phyloP scores from a whole-genome alignment of 2,888 invertebrate genomes.

The Strigamia transsilvanica region DNA sequence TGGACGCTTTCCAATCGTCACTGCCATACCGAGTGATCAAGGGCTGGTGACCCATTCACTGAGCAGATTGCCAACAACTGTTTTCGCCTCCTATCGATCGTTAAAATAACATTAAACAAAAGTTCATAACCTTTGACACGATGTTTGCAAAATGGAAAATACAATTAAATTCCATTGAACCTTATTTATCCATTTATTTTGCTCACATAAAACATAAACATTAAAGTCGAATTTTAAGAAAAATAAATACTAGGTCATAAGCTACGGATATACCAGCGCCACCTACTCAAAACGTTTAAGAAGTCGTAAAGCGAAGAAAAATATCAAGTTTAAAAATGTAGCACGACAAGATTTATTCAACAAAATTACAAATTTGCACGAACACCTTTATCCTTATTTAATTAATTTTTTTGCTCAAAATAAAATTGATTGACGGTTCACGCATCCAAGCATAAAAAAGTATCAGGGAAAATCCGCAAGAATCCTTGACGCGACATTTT shows the following conservation, averaged over 20 bases:
- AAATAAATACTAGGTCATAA: not conserved
- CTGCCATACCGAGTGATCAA: not conserved
- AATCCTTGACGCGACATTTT: slow-evolving; percentile 1
- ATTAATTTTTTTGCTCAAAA: not conserved
- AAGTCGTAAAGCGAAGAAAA: not conserved
- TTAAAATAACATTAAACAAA: slow-evolving; percentile 1
- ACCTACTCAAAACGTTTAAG: not conserved
- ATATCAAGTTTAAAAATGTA: not conserved
- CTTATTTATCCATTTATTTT: not conserved
- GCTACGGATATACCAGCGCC: not conserved
- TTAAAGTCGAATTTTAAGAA: not conserved
- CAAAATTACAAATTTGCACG: not conserved
- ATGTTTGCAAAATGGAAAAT: not conserved
- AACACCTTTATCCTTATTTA: not conserved
- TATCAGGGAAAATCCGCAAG: slow-evolving; percentile 1
- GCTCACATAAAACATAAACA: not conserved
- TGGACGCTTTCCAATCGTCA: not conserved
- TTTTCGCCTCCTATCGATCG: not conserved
- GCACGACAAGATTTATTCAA: not conserved
- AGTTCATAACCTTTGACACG: not conserved
- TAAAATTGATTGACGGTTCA: not conserved
- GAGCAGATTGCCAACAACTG: slow-evolving; percentile 26
- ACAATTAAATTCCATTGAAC: not conserved
- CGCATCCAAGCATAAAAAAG: not conserved
- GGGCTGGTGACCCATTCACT: slow-evolving; percentile 25